phyloP scores from a whole-genome alignment of 2,888 invertebrate species.

The Nomada fucata region DNA sequence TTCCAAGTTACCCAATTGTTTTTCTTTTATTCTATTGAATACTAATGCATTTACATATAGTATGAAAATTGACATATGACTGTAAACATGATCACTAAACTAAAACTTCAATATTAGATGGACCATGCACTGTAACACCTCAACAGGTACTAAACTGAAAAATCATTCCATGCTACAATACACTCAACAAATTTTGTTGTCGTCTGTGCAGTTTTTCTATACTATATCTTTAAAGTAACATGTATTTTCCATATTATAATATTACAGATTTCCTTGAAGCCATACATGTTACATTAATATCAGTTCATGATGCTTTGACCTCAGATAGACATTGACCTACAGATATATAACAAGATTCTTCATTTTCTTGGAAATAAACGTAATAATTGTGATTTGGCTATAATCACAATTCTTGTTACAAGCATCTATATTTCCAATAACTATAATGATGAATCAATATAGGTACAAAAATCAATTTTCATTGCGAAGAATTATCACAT shows the following conservation, averaged over 20 bases:
- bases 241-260: slow-evolving; percentile 37
- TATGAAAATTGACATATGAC: background rate
- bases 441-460: background rate
- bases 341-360: slow-evolving; percentile 72
- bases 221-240: slow-evolving; percentile 5
- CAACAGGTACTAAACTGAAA: background rate
- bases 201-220: background rate
- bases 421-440: slow-evolving; percentile 5
- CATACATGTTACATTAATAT: slow-evolving; percentile 45
- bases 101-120: too few relatives aligned
- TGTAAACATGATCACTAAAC: too few relatives aligned
- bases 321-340: slow-evolving; percentile 76
- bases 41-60: background rate
- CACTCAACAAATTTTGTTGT: background rate
- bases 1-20: slow-evolving; percentile 17
- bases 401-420: slow-evolving; percentile 22
- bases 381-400: slow-evolving; percentile 30
- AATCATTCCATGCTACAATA: background rate
- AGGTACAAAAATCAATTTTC: background rate
- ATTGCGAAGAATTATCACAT: background rate
- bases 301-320: slow-evolving; percentile 73
- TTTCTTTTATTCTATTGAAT: background rate
- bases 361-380: slow-evolving; percentile 61
- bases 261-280: slow-evolving; percentile 55
- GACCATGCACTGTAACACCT: too few relatives aligned